Evolutionary conservation across 2,113 vertebrate genomes (phyloP), one percentile per base, ranked within the genome.

Genomic region (Embiotoca jacksoni): DNA sequence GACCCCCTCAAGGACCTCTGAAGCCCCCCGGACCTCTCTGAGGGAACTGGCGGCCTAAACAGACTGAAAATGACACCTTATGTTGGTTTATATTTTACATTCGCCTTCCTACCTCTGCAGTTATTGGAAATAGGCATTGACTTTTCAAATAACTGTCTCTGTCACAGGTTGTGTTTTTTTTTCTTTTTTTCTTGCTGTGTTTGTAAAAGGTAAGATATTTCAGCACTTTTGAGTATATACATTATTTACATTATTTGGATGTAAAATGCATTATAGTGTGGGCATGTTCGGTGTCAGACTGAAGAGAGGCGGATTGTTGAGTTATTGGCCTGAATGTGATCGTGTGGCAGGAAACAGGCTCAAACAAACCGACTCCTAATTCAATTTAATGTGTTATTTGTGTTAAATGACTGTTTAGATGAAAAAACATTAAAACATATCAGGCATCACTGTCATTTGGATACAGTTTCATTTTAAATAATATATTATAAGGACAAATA

Each of bases 371-470:
- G 60, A 71, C 75, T 86, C 63, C 84, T 60, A 72, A n/a, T 72
- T 88, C 58, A 83, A 85, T 93, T 82, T 92, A 86, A 66, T 91
- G 77, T 89, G 92, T 92, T 87, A 59, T 90, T 83, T 85, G 88
- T 93, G 85, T 91, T 81, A 60, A 88, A 67, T 88, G 82, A 86
- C 85, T 91, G 89, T 91, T 91, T 85, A 85, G 81, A 92, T 75
- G 37, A 69, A 91, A 87, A 85, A 79, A 89, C 80, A 92, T 92
- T 94, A 93, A 94, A 94, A 89, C 84, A 81, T 94, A 93, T 93
- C 85, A 94, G 89, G 77, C 83, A 86, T 90, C 84, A 86, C 50
- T 57, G 68, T 70, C 37, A 82, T 75, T 80, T 86, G 72, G 77
- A 81, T 72, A 57, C 15, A 15, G 31, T 77, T 82, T 91, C 56